Evolutionary conservation across 2,888 invertebrate genomes (phyloP), one percentile per base, ranked within the genome.

Genomic region (Octonoba sinensis): DNA sequence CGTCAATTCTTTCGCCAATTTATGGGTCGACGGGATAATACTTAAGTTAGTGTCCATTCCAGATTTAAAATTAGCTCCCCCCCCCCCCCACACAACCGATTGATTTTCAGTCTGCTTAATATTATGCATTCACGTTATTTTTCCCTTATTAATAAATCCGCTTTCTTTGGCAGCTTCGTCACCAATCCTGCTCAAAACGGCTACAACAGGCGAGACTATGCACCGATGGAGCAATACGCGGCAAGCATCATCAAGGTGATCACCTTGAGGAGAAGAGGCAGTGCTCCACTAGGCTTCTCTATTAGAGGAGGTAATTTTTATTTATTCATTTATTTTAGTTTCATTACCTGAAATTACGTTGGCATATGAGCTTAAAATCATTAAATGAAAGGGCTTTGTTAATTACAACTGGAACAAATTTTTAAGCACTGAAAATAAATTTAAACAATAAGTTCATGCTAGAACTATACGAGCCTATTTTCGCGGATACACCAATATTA

Each of bases 221-320:
- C 81, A 0, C 56, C 81, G 0, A 70, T 82, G 74, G 74, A 82
- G 24, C 66, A 76, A 0, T 82, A 72, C 24, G 76, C 75, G 0
- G 66, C 76, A 15, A 82, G 72, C 44, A 74, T 75, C 20, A 76
- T 82, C 46, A 82, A 85, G 51, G 83, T 83, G 12, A 78, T 85
- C 36, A 83, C 83, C 12, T 65, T 85, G 12, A 66, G 83, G 44
- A 70, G 85, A 47, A 72, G 84, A 62, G 85, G 84, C 11, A 84
- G 76, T 49, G 56, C 83, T 1, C 82, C 84, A 16, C 67, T 86
- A 1, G 86, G 86, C 47, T 86, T 86, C 69, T 85, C 85, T 6
- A 86, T 86, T 22, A 75, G 86, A n/a, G 86, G 86, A 73, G 86
- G 86, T 84, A 82, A 51, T 27, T 6, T 1, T 13, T 22, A n/a